phyloP scores from a whole-genome alignment of 2,113 vertebrate species.

The Xenopus tropicalis region DNA sequence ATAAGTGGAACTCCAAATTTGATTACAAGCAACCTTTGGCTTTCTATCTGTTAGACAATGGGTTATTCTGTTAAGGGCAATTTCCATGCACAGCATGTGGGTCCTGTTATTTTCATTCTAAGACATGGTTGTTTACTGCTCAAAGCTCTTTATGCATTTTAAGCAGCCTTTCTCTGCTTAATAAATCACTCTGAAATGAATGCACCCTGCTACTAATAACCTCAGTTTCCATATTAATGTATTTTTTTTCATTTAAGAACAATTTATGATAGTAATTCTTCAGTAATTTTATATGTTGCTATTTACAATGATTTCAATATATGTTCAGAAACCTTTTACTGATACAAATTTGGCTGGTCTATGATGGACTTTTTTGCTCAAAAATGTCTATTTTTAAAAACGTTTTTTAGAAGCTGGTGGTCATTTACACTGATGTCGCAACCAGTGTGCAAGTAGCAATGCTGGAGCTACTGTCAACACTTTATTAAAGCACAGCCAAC shows the following conservation, averaged over 20 bases:
- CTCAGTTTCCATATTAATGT: background rate
- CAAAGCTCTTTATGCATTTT: conserved; percentile 81
- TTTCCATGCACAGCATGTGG: conserved; percentile 99
- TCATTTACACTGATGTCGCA: too few species aligned
- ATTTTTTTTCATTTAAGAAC: background rate
- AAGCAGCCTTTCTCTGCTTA: conserved; percentile 80
- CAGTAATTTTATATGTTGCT: too few species aligned
- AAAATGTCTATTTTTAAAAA: too few species aligned
- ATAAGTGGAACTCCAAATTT: conserved; percentile 93
- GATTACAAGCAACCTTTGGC: conserved; percentile 99
- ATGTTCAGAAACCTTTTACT: too few species aligned
- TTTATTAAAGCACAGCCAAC: too few species aligned
- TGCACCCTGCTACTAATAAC: conserved; percentile 60
- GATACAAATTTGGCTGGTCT: too few species aligned
- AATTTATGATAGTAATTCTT: background rate
- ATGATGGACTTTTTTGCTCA: too few species aligned
- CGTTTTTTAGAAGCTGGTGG: too few species aligned
- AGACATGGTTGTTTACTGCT: conserved; percentile 94
- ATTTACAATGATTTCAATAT: too few species aligned
- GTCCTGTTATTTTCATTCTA: conserved; percentile 79
- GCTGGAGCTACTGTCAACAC: too few species aligned
- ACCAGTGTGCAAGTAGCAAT: too few species aligned
- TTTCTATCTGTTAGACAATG: conserved; percentile 89
- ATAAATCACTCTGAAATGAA: conserved; percentile 76
- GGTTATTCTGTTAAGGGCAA: conserved; percentile 93